Conservation (phyloP, 2,113 vertebrate species). For the Brachyhypopomus occidentalis region DNA sequence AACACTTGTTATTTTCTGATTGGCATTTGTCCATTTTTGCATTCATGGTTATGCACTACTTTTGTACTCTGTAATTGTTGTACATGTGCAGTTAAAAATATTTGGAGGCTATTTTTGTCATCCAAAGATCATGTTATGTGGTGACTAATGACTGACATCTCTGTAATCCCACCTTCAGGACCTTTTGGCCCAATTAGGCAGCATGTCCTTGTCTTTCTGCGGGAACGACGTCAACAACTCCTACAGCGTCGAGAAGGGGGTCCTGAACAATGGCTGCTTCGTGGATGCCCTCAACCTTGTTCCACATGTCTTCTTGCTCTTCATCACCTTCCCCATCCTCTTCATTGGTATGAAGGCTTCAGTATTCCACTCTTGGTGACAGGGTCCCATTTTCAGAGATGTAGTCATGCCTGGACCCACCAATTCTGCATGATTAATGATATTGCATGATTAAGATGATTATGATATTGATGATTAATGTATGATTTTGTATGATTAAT, state of each 20-base stretch:
- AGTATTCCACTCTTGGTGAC: not conserved
- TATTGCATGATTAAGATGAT: too few species aligned
- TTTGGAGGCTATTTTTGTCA: not conserved
- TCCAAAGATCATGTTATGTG: not conserved
- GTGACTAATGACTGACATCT: not conserved
- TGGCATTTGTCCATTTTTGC: not conserved
- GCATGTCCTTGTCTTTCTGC: constrained; percentile 88
- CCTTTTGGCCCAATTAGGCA: constrained; percentile 41
- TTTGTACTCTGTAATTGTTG: not conserved
- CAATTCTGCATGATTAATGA: too few species aligned
- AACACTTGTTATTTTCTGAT: not conserved
- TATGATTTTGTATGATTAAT: too few species aligned
- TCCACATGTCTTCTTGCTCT: constrained; percentile 95
- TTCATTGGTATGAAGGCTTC: constrained; percentile 87
- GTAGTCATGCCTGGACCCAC: too few species aligned
- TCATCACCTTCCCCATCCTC: constrained; percentile 97
- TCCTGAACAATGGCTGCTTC: constrained; percentile 92
- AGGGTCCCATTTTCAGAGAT: too few species aligned
- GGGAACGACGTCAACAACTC: constrained; percentile 78
- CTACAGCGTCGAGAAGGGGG: constrained; percentile 82
- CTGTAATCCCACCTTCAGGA: constrained; percentile 49
- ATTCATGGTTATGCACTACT: not conserved
- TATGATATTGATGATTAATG: too few species aligned
- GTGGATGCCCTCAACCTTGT: constrained; percentile 97
- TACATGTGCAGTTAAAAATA: not conserved